Base-by-base conservation (phyloP, 2,797 vertebrate genomes). In the Myotis daubentonii region DNA sequence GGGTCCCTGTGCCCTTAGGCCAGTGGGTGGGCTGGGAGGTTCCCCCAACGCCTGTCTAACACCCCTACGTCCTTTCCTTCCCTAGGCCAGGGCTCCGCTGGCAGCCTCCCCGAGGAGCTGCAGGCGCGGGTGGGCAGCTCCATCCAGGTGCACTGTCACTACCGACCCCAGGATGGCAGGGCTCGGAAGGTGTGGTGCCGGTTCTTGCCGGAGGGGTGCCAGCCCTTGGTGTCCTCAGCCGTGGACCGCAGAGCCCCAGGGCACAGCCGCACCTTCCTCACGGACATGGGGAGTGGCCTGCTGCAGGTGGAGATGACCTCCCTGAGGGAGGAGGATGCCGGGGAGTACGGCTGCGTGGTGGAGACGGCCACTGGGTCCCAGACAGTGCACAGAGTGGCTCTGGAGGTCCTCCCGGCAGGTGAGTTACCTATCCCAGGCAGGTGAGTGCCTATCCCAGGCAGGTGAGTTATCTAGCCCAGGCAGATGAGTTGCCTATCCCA, bases 111-210 rank as follows among this genome's bases (percentile, higher is more conserved):
- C 0, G 94, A 97, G 89, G 30, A 89, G 55, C 30, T 97, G 41
- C 60, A 82, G 89, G 95, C 38, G 0, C 55, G 71, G 0, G 76
- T 74, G 13, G 97, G 97, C 57, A 47, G 60, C 36, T 79, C 88
- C 92, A 91, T 96, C 16, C 44, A 19, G 74, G 92, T 97, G 49
- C 96, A 97, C n/a, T 97, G 97, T 70, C 93, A 47, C 83, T 97
- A 97, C 57, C 53, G 51, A 9, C 92, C 23, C 36, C 95, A 97
- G 80, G 96, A 97, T 2, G 0, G 80, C 75, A 93, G 44, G 83
- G 91, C 94, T 8, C 97, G 1, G n/a, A 97, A 97, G 71, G 72
- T 96, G 82, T 97, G 97, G 97, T 97, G 97, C 68, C 95, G 79
- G 1, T 53, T 97, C 74, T 8, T 25, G 3, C 25, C 23, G 0